Evolutionary conservation across 2,113 vertebrate species (phyloP), one percentile per base, ranked within the genome.

Genomic region (Chaenogobius annularis): DNA sequence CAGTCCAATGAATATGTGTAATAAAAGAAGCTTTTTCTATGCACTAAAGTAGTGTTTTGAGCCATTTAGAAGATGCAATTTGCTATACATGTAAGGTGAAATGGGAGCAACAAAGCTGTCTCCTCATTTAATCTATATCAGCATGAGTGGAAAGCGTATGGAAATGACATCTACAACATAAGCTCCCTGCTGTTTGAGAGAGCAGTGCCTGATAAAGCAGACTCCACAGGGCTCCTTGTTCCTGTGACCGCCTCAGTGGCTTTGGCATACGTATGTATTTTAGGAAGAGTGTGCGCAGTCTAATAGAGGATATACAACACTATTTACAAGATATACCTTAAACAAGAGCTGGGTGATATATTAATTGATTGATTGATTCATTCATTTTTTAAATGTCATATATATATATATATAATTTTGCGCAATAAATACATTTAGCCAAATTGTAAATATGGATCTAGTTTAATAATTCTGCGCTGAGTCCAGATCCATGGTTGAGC

Each of bases 281-380:
- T 74, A 22, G 13, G 3, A 35, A 74, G 56, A 11, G 12, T 59
- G 69, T 63, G 65, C 44, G 26, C 55, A 65, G 69, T 47, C 56
- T 43, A 23, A 75, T 69, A 43, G 73, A 75, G 79, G 69, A 56
- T 48, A 43, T 10, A 20, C 17, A n/a, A 11, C 37, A 40, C 31
- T 31, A 62, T 5, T 10, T 47, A 63, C 55, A 74, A 63, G 56
- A 70, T 2, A 72, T 54, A 68, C 22, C 5, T 20, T 31, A 31
- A 31, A 31, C 26, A 31, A 31, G 26, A 31, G 26, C 26, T 31
- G 26, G 26, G 26, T 31, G 26, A 31, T 4, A 31, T 31, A 2
- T 31, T 4, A 31, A 31, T 31, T 31, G n/a, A n/a, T n/a, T n/a
- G n/a, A n/a, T n/a, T n/a, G n/a, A n/a, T n/a, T n/a, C n/a, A n/a